Base-by-base conservation (phyloP, 2,113 vertebrate genomes). In the Noctilio leporinus region DNA sequence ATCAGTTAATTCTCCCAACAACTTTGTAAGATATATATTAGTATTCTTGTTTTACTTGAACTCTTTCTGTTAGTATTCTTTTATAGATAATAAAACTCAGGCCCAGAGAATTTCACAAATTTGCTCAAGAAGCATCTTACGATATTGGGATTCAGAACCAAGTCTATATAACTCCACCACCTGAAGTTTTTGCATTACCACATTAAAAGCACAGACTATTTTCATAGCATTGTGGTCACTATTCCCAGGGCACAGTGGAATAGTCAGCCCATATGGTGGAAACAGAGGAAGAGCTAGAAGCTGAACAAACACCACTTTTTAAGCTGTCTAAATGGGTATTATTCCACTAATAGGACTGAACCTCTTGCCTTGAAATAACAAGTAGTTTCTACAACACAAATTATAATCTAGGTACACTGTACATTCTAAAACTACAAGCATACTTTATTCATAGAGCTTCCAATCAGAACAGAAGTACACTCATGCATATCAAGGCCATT, bases 231-330 rank as follows among this genome's bases (percentile, higher is more conserved):
- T 24, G 11, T 22, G 30, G 10, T 35, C 45, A 14, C 10, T 43
- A 2, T 49, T 87, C 17, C 45, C 53, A 24, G 14, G 26, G 10
- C 9, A 65, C 30, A 87, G 10, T 16, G 10, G 0, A 6, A 16
- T 14, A n/a, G n/a, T 47, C 33, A 51, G 17, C 4, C 28, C 5
- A 0, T 2, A 28, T 5, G 30, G 0, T 12, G 4, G 24, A 4
- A 5, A 12, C 30, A 30, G 16, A 26, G 76, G 30, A n/a, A 43
- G 24, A 38, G 77, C 19, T 12, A 28, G 57, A 45, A 24, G 5
- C 24, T 51, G 4, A 80, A 3, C 12, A 16, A 86, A 47, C n/a
- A 43, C 3, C 3, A 55, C 7, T 62, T 64, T 84, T 38, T 33
- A 40, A 86, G 9, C 2, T 86, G 9, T 57, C 45, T 59, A 5